Evolutionary conservation across 2,113 vertebrate species (phyloP).

Genomic region (Crotophaga sulcirostris): DNA sequence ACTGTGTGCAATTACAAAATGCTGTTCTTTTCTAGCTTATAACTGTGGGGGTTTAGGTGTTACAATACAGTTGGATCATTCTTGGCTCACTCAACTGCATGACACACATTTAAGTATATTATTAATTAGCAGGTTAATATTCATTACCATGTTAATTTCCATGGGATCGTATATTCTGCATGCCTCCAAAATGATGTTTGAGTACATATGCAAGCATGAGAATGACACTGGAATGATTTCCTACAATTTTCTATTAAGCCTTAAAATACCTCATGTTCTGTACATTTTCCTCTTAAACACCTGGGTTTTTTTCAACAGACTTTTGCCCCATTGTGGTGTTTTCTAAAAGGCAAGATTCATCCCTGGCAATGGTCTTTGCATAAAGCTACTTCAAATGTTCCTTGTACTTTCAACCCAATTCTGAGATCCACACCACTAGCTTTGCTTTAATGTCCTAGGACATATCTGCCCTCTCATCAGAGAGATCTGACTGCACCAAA

Average conservation of each 20-base stretch:
- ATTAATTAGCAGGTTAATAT: slow-evolving; percentile 60
- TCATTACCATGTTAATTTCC: slow-evolving; percentile 33
- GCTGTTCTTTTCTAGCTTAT: slow-evolving; percentile 48
- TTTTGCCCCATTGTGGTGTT: background rate
- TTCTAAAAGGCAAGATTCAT: background rate
- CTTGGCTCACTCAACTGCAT: slow-evolving; percentile 29
- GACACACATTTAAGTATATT: slow-evolving; percentile 42
- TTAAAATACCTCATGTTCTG: background rate
- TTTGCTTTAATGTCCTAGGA: slow-evolving; percentile 58
- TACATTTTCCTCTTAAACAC: background rate
- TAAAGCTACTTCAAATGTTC: slow-evolving; percentile 29
- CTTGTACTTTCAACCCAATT: slow-evolving; percentile 26
- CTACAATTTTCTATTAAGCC: background rate
- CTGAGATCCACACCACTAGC: slow-evolving; percentile 39
- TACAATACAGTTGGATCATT: slow-evolving; percentile 39
- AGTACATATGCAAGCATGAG: background rate
- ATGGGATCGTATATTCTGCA: slow-evolving; percentile 9
- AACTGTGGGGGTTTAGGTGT: slow-evolving; percentile 27
- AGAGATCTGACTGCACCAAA: background rate
- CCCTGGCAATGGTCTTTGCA: background rate
- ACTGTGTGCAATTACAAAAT: slow-evolving; percentile 66
- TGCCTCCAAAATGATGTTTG: background rate
- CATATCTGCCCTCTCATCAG: slow-evolving; percentile 57
- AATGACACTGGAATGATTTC: background rate
- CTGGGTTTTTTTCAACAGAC: background rate